A percentile compares a stretch with the other conserved stretches of the same genome.
Evolutionary conservation across 64 coral and sea anemone genomes (phyloP).

Genomic region (Montipora capricornis): DNA sequence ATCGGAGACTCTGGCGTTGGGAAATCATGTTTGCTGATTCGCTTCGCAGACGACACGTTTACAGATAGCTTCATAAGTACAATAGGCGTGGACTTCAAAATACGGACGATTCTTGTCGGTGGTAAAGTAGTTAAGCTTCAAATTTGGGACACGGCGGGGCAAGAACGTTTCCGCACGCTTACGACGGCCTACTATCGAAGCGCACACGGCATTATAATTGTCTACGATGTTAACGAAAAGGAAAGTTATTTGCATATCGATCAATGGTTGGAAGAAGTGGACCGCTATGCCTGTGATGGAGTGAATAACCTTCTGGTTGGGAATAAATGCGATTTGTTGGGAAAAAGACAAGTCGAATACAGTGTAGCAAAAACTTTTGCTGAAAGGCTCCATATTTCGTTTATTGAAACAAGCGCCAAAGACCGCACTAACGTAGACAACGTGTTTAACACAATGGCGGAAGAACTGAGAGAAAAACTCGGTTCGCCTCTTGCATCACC

Average conservation of each 20-base stretch:
- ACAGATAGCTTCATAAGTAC: conserved; percentile 96
- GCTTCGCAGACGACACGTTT: conserved; percentile 99
- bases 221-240: conserved; percentile 97
- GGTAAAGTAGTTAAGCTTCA: conserved; percentile 89
- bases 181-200: conserved; percentile 95
- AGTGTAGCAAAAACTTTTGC: conserved; percentile 85
- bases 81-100: conserved; percentile 99
- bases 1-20: conserved; percentile 99
- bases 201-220: conserved; percentile 92
- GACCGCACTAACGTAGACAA: conserved; percentile 95
- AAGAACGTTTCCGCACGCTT: conserved; percentile 93
- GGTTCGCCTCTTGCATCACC: conserved; percentile 86
- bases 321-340: conserved; percentile 94
- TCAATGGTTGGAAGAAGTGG: conserved; percentile 90
- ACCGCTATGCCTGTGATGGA: conserved; percentile 73
- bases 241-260: conserved; percentile 90
- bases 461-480: conserved; percentile 86
- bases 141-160: conserved; percentile 97
- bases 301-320: conserved; percentile 90
- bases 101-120: conserved; percentile 84
- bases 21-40: conserved; percentile 95
- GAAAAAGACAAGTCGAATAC: conserved; percentile 87
- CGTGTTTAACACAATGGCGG: conserved; percentile 94
- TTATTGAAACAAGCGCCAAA: conserved; percentile 97
- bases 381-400: conserved; percentile 85